phyloP scores from a whole-genome alignment of 2,797 vertebrate species.

The Ceyx erithaca region DNA sequence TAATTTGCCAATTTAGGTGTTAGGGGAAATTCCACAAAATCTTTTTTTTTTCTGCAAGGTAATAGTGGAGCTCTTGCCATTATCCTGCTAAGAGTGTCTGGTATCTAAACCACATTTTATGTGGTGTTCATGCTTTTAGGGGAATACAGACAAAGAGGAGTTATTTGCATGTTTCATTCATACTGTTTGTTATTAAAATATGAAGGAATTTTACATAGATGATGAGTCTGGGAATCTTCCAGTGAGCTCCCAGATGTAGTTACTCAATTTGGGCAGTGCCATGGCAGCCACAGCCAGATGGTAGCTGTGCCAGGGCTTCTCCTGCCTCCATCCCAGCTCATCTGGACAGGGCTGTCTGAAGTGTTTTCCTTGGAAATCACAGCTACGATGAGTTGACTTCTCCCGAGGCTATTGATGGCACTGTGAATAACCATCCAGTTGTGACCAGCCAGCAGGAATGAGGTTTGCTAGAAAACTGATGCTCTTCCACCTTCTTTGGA shows the following conservation, averaged over 20 bases:
- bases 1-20: not conserved
- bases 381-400: not conserved
- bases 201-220: not conserved
- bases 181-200: not conserved
- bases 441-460: not conserved
- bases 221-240: fast-evolving
- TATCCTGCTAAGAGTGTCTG: not conserved
- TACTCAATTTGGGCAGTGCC: not conserved
- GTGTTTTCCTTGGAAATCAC: not conserved
- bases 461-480: not conserved
- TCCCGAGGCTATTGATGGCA: not conserved
- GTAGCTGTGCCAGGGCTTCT: not conserved
- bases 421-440: not conserved
- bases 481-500: not conserved
- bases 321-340: not conserved
- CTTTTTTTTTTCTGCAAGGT: not conserved
- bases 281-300: not conserved
- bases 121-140: not conserved
- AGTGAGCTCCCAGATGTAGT: not conserved
- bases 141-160: too few species aligned
- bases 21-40: not conserved
- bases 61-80: not conserved
- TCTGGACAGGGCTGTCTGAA: not conserved
- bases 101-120: fast-evolving
- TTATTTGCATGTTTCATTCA: not conserved